Evolutionary conservation across 1,140 invertebrate genomes (phyloP).

Genomic region (Brachionus asplanchnoidis): DNA sequence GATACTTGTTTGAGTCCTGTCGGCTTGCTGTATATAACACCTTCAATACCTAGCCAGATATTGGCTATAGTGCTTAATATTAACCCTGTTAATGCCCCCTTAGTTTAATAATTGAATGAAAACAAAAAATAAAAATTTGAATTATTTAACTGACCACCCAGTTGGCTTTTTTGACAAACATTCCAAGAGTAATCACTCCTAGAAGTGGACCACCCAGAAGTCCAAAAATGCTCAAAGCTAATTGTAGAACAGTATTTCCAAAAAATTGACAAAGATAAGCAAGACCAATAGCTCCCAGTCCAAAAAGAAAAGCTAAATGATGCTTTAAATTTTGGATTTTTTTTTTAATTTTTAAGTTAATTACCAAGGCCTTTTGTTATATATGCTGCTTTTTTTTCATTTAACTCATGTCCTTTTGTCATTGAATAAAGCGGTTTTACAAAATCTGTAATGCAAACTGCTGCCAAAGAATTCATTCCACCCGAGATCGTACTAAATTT

Average conservation of each 20-base stretch:
- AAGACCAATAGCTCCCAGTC: constrained; percentile 47
- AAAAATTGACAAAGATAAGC: constrained; percentile 48
- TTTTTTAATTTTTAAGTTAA: background rate
- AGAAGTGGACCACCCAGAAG: constrained; percentile 51
- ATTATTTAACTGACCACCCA: constrained; percentile 65
- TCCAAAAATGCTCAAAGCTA: constrained; percentile 51
- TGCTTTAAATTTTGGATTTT: background rate
- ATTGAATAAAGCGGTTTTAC: constrained; percentile 41
- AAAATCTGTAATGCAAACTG: constrained; percentile 77
- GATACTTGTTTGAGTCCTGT: background rate
- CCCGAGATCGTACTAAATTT: constrained; percentile 76
- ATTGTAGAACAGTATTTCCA: constrained; percentile 48
- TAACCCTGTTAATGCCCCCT: constrained; percentile 11
- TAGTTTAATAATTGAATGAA: background rate
- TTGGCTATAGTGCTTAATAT: background rate
- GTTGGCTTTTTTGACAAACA: constrained; percentile 74
- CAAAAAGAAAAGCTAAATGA: constrained; percentile 53
- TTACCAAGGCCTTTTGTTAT: constrained; percentile 30
- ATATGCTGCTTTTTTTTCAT: background rate
- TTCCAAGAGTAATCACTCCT: constrained; percentile 75
- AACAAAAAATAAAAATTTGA: background rate
- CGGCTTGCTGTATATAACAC: background rate
- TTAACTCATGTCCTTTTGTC: background rate
- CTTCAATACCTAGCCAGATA: constrained; percentile 16
- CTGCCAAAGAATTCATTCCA: constrained; percentile 80